Conservation (phyloP, 2,113 vertebrate genomes). For the Plectropomus leopardus region DNA sequence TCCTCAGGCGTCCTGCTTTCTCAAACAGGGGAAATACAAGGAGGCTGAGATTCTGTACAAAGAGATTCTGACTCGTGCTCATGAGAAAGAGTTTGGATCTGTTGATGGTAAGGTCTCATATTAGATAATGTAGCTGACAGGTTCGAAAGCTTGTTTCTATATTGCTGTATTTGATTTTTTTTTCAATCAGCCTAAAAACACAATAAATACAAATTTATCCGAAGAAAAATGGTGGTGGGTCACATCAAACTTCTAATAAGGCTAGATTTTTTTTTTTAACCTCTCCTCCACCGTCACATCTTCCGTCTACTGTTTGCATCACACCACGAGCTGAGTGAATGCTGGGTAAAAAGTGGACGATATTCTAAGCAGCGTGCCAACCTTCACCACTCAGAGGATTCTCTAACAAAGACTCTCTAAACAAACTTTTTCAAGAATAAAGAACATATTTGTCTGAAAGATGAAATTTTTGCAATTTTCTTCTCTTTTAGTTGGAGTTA, state of each 20-base stretch:
- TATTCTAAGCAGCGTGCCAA: constrained; percentile 51
- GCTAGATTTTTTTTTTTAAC: constrained; percentile 11
- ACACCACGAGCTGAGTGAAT: constrained; percentile 56
- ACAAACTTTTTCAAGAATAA: constrained; percentile 59
- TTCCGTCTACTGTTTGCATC: constrained; percentile 45
- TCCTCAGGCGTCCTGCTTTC: constrained; percentile 95
- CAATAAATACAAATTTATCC: background rate
- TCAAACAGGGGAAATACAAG: constrained; percentile 98
- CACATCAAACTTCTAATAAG: background rate
- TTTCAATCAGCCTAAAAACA: background rate
- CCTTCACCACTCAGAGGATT: constrained; percentile 52
- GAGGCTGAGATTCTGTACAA: constrained; percentile 97
- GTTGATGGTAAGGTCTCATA: constrained; percentile 91
- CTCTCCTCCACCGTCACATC: constrained; percentile 34
- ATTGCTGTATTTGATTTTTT: background rate
- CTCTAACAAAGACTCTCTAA: constrained; percentile 28
- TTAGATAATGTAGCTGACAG: background rate
- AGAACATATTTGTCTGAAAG: constrained; percentile 44
- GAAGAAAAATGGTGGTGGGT: constrained; percentile 4
- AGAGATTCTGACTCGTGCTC: constrained; percentile 97
- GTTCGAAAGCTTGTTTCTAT: background rate
- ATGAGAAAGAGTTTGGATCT: constrained; percentile 98
- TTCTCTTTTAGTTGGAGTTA: constrained; percentile 36
- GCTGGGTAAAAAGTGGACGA: constrained; percentile 69
- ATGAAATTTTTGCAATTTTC: constrained; percentile 43